Percentiles rank a stretch among this genome's conserved stretches.
Evolutionary conservation across 2,113 vertebrate genomes (phyloP).

Genomic region (Anguilla rostrata): DNA sequence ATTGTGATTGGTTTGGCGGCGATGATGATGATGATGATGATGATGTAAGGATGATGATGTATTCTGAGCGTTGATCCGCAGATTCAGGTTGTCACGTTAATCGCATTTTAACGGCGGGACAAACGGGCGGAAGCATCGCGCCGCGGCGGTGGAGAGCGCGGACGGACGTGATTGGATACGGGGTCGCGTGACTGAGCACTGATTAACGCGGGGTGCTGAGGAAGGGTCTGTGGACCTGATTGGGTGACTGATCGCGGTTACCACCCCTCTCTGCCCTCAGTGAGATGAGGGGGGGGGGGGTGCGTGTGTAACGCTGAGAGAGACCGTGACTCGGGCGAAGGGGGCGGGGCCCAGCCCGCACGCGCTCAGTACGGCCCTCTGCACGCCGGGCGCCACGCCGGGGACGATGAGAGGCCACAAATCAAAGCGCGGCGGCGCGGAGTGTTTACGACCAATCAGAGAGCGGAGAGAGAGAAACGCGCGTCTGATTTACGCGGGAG

Average conservation of each 20-base stretch:
- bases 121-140: too few species aligned
- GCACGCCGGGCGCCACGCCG: conserved; percentile 64
- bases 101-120: too few species aligned
- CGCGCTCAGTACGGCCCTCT: conserved; percentile 63
- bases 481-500: conserved; percentile 47
- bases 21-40: background rate
- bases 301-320: background rate
- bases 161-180: too few species aligned
- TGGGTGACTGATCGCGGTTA: too few species aligned
- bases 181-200: too few species aligned
- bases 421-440: conserved; percentile 46
- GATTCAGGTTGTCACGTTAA: background rate
- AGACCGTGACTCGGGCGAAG: background rate
- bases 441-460: conserved; percentile 47
- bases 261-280: background rate
- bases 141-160: too few species aligned
- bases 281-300: background rate
- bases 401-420: conserved; percentile 51
- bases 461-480: conserved; percentile 37
- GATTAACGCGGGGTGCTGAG: too few species aligned
- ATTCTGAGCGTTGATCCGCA: background rate
- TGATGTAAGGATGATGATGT: background rate
- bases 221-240: too few species aligned
- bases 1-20: background rate
- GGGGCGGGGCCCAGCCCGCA: too few species aligned